phyloP scores from a whole-genome alignment of 2,797 vertebrate genomes.

The Clamator glandarius region DNA sequence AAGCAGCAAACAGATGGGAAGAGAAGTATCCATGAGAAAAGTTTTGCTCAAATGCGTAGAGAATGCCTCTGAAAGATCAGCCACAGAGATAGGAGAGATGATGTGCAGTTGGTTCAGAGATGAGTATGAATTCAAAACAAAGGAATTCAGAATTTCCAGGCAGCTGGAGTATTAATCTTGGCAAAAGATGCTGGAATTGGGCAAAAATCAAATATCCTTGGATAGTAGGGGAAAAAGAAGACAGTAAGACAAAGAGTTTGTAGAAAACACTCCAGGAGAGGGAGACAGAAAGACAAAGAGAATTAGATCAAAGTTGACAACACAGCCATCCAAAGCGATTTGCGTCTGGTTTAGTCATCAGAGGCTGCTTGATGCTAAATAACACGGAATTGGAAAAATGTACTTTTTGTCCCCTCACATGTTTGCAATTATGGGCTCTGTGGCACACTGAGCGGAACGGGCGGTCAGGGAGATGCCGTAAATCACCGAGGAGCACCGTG shows the following conservation, averaged over 20 bases:
- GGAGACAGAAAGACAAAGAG: neutral
- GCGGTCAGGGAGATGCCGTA: neutral
- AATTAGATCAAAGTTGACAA: constrained; percentile 4
- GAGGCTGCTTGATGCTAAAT: neutral
- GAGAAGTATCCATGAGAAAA: neutral
- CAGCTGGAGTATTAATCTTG: constrained; percentile 64
- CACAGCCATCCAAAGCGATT: neutral
- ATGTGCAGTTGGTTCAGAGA: neutral
- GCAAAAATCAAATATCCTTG: constrained; percentile 38
- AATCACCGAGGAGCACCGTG: neutral
- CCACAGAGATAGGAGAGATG: constrained; percentile 1
- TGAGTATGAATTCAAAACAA: constrained; percentile 46
- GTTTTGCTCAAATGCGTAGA: neutral
- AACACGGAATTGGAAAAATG: neutral
- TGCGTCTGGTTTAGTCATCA: neutral
- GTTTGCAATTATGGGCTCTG: neutral
- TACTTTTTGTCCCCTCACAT: neutral
- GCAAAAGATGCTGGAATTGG: neutral
- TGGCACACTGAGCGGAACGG: neutral
- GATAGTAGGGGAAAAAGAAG: neutral
- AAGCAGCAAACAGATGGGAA: neutral
- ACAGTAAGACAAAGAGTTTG: neutral
- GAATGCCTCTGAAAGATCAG: neutral
- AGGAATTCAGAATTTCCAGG: constrained; percentile 63
- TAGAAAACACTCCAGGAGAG: neutral